Evolutionary conservation across 2,113 vertebrate species (phyloP).

Genomic region (rat (Rattus norvegicus)): DNA sequence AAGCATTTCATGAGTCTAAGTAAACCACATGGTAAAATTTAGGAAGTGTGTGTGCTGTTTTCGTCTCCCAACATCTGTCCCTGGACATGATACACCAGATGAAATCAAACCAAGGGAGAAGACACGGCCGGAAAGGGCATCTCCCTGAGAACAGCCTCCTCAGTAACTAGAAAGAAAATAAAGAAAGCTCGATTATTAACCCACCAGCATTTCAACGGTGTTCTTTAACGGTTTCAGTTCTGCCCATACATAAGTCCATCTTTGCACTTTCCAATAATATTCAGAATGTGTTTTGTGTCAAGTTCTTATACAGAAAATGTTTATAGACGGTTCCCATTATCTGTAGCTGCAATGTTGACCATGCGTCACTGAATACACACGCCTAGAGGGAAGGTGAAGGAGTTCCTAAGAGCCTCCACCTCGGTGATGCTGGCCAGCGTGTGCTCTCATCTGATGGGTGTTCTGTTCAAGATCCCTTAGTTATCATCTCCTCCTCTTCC

Average conservation of each 20-base stretch:
- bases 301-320: neutral
- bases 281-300: neutral
- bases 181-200: neutral
- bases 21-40: neutral
- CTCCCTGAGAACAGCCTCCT: neutral
- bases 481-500: neutral
- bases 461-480: neutral
- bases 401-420: neutral
- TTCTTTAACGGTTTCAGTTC: neutral
- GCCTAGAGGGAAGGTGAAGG: neutral
- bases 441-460: neutral
- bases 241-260: neutral
- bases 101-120: neutral
- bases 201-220: neutral
- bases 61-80: neutral
- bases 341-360: no score
- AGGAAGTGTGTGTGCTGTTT: neutral
- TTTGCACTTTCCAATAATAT: neutral
- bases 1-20: neutral
- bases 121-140: neutral
- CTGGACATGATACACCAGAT: neutral
- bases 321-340: neutral
- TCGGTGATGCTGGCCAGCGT: neutral
- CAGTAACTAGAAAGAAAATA: neutral
- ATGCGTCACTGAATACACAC: neutral